phyloP scores from a whole-genome alignment of 2,888 invertebrate species.

The Cancer borealis region DNA sequence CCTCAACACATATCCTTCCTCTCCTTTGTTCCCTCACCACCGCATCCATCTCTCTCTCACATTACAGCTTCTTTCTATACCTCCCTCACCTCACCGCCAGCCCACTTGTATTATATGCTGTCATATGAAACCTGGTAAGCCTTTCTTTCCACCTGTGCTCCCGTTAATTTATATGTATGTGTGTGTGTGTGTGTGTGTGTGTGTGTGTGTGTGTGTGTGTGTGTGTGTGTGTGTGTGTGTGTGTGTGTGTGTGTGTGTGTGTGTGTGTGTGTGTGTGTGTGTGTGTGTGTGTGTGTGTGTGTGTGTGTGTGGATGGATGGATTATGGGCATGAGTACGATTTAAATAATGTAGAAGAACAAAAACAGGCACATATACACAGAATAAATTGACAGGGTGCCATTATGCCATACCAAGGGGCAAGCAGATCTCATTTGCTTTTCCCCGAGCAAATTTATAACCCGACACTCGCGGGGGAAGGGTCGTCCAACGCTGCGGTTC shows the following conservation, averaged over 20 bases:
- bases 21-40: neutral
- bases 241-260: conserved; percentile 35
- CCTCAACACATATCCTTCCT: neutral
- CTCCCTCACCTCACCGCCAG: neutral
- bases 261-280: conserved; percentile 14
- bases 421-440: neutral
- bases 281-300: conserved; percentile 37
- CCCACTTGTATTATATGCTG: neutral
- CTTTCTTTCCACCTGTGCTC: neutral
- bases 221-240: conserved; percentile 34
- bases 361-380: neutral
- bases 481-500: neutral
- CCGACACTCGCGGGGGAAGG: neutral
- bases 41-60: neutral
- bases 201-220: neutral
- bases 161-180: neutral
- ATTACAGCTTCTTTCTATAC: neutral
- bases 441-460: conserved; percentile 15
- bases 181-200: conserved; percentile 28
- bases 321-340: neutral
- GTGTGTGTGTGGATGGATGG: neutral
- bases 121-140: neutral
- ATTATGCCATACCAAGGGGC: neutral
- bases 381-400: neutral
- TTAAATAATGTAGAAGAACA: too few relatives aligned